Base-by-base conservation (phyloP, 2,797 vertebrate species). In the Phataginus tricuspis region DNA sequence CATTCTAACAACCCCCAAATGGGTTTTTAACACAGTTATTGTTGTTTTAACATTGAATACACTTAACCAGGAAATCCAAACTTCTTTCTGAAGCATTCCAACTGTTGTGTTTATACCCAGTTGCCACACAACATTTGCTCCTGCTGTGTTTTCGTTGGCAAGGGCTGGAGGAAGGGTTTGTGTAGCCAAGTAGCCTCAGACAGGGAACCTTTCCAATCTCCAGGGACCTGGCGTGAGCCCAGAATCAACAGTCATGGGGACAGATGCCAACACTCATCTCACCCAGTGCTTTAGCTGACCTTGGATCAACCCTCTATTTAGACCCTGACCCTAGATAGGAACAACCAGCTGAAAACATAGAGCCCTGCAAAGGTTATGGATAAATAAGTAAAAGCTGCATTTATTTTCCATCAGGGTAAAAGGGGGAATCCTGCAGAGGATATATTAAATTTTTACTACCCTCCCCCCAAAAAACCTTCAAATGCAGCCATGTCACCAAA, bases 11-110 rank as follows among this genome's bases (percentile, higher is more conserved):
- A 97, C 96, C 96, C 97, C 97, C 97, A 97, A 96, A 98, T 83
- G 97, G 97, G 96, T 97, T 97, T 96, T 97, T 97, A 97, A 97
- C 96, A 95, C 92, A 96, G 96, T 97, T 97, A 97, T 97, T 98
- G 97, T 98, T 98, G 96, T 98, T 97, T 98, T 97, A 98, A 96
- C 94, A 97, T 97, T 98, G 97, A 97, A 97, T 97, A 98, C 97
- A 96, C 95, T 98, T 97, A 97, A 87, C 95, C 96, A 98, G 97
- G 97, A 98, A 98, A 97, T 97, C 96, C 97, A 97, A 72, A 91
- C 92, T 97, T 96, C 94, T 97, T 97, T 97, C 95, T 97, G 95
- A 97, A 90, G 91, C 93, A 57, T 97, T 97, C 97, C 97, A 97
- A 97, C 96, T 97, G 96, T 94, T 97, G 96, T 97, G 97, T 98